These are phyloP conservation scores for Pristis pectinata DNA, from an alignment of 2,797 vertebrate genomes.

Conservation along the genomic window DNA sequence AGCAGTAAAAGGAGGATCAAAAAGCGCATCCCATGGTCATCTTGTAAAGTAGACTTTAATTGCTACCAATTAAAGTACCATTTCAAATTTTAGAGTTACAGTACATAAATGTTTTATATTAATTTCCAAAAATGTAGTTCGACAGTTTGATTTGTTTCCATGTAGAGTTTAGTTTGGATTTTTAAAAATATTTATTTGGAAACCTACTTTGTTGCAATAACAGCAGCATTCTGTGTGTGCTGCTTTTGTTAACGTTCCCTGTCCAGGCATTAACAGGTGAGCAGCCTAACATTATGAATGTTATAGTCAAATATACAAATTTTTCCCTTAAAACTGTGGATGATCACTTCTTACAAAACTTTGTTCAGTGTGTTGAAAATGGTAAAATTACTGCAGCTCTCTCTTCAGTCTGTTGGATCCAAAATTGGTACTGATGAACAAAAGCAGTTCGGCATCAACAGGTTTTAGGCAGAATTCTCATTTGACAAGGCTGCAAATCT, in stretches of 20 bases:
- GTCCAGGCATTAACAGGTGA: not conserved
- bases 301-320: not conserved
- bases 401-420: not conserved
- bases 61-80: too few species aligned
- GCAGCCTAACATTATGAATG: not conserved
- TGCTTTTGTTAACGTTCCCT: not conserved
- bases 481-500: conserved; percentile 50
- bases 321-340: not conserved
- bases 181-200: not conserved
- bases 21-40: too few species aligned
- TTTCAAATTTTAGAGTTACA: too few species aligned
- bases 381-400: not conserved
- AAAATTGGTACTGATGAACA: not conserved
- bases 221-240: not conserved
- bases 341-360: not conserved
- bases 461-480: conserved; percentile 42
- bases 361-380: not conserved
- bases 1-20: too few species aligned
- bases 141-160: not conserved
- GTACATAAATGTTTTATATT: too few species aligned
- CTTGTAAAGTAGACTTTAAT: too few species aligned
- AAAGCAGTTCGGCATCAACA: not conserved
- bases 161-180: not conserved
- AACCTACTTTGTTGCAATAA: not conserved
- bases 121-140: not conserved